These are phyloP conservation scores for Eupsittula cactorum DNA, from an alignment of 2,113 vertebrate genomes.

Conservation along the genomic window DNA sequence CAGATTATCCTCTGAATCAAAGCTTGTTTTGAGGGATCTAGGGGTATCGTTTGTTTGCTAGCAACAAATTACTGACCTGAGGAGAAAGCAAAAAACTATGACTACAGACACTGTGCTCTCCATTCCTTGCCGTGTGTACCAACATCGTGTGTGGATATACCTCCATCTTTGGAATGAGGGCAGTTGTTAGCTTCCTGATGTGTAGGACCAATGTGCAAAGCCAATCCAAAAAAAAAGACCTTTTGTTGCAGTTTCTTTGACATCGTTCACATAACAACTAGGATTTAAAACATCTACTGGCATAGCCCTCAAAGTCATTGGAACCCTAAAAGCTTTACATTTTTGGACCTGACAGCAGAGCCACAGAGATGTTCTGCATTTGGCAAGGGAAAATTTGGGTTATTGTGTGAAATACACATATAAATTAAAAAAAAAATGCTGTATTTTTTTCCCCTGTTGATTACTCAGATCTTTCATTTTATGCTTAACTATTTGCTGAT, in stretches of 20 bases:
- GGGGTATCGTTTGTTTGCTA: not conserved
- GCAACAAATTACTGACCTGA: not conserved
- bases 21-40: not conserved
- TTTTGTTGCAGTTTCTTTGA: not conserved
- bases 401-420: not conserved
- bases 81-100: not conserved
- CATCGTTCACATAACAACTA: accelerated
- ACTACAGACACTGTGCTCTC: not conserved
- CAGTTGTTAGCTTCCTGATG: not conserved
- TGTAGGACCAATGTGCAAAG: not conserved
- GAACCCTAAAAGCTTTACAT: not conserved
- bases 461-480: not conserved
- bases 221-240: not conserved
- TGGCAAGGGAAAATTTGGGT: not conserved
- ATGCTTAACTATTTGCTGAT: not conserved
- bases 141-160: not conserved
- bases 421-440: not conserved
- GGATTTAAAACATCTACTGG: not conserved
- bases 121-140: not conserved
- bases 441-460: not conserved
- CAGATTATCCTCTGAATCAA: not conserved
- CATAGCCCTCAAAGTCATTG: not conserved
- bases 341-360: not conserved
- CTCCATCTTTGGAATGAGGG: not conserved
- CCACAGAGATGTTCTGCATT: not conserved